phyloP scores from a whole-genome alignment of 2,888 invertebrate genomes.

The Athrips mouffetella region DNA sequence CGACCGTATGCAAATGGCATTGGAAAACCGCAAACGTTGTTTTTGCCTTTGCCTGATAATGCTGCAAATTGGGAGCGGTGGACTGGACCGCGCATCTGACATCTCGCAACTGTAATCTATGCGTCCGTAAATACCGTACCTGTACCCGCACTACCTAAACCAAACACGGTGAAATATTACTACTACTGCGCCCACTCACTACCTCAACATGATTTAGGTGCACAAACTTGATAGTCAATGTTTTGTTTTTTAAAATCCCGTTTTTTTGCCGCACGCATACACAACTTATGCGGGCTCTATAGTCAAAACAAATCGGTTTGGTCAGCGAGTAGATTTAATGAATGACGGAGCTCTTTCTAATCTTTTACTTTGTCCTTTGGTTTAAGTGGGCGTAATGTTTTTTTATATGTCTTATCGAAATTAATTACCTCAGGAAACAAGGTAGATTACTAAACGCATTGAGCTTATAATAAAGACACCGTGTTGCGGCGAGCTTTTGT shows the following conservation, averaged over 20 bases:
- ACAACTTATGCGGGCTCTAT: neutral
- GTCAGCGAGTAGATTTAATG: neutral
- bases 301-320: neutral
- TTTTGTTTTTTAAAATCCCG: neutral
- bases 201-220: neutral
- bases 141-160: constrained; percentile 13
- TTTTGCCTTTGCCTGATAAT: constrained; percentile 31
- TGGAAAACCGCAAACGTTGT: constrained; percentile 32
- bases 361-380: neutral
- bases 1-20: constrained; percentile 22
- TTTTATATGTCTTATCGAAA: constrained; percentile 15
- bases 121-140: constrained; percentile 32
- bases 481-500: constrained; percentile 36
- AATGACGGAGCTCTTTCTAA: neutral
- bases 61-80: constrained; percentile 30
- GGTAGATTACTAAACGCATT: constrained; percentile 22
- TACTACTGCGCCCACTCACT: neutral
- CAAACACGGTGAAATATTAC: neutral
- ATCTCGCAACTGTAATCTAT: constrained; percentile 35
- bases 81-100: constrained; percentile 27
- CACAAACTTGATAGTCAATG: neutral
- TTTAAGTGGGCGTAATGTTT: neutral
- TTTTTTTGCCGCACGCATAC: neutral
- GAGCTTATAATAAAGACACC: constrained; percentile 2
- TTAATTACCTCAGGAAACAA: constrained; percentile 24